These are phyloP conservation scores for Holacanthus passer DNA, from an alignment of 2,113 vertebrate genomes.

Conservation along the genomic window DNA sequence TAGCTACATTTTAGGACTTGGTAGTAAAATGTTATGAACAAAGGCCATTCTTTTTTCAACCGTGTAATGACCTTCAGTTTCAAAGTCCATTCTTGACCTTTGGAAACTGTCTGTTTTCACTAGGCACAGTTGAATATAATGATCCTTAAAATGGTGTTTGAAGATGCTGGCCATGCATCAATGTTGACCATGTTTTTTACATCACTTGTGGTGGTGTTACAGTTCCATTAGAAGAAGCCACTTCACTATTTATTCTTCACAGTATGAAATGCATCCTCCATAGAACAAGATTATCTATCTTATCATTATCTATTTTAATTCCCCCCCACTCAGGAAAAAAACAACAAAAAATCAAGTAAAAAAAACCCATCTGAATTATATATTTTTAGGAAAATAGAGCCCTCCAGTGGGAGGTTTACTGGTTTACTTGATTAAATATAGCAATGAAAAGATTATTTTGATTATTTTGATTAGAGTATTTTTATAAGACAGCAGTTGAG, in stretches of 20 bases:
- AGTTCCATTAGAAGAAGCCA: no score
- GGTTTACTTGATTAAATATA: neutral
- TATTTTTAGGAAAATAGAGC: no score
- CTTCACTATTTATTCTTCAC: neutral
- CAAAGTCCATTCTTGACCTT: neutral
- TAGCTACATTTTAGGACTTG: neutral
- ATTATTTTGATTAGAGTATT: no score
- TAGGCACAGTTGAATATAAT: neutral
- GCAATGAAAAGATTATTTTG: no score
- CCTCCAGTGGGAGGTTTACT: no score
- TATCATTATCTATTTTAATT: no score
- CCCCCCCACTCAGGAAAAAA: no score
- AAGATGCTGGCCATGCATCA: neutral
- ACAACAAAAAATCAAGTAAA: no score
- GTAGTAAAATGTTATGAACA: constrained; percentile 5
- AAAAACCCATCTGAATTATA: no score
- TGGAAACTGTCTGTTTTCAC: neutral
- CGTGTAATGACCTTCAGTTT: neutral
- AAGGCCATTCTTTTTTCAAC: neutral
- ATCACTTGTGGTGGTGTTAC: no score
- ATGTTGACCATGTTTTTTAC: neutral
- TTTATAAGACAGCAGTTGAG: neutral
- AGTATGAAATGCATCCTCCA: neutral
- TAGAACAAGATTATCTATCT: no score
- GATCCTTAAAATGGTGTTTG: neutral